These are phyloP conservation scores for Oreocharis arfaki DNA, from an alignment of 2,113 vertebrate species.

Conservation along the genomic window DNA sequence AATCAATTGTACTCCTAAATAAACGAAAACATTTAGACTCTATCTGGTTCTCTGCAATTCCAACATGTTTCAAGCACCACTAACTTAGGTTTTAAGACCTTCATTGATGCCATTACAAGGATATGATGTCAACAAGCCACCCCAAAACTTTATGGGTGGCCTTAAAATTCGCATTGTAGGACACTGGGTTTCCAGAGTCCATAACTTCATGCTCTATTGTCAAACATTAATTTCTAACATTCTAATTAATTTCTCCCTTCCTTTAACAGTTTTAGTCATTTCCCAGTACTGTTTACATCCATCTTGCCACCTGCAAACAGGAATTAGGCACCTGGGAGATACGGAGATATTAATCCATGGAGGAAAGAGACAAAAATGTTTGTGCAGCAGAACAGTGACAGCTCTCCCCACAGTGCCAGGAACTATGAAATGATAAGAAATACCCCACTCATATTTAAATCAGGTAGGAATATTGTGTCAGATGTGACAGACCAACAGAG, in stretches of 20 bases:
- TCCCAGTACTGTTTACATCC: background rate
- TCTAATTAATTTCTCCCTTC: too few species aligned
- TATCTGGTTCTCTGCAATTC: background rate
- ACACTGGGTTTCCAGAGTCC: background rate
- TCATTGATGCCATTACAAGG: background rate
- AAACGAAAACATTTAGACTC: background rate
- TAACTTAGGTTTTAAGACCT: background rate
- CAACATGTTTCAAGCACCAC: background rate
- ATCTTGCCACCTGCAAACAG: background rate
- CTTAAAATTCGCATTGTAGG: background rate
- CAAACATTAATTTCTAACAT: background rate
- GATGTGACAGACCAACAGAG: background rate
- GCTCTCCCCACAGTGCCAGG: background rate
- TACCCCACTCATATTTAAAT: background rate
- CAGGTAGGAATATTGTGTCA: background rate
- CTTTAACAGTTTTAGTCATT: background rate
- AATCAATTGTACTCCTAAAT: background rate
- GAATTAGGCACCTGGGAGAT: background rate
- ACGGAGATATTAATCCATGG: background rate
- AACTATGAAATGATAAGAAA: background rate
- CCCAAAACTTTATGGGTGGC: background rate
- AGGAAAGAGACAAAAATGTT: background rate
- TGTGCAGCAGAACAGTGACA: background rate
- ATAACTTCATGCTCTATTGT: background rate
- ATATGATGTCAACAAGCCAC: background rate